A percentile compares a stretch with the other conserved stretches of the same genome.
Conservation (phyloP, 2,797 vertebrate genomes). For the Lates japonicus region DNA sequence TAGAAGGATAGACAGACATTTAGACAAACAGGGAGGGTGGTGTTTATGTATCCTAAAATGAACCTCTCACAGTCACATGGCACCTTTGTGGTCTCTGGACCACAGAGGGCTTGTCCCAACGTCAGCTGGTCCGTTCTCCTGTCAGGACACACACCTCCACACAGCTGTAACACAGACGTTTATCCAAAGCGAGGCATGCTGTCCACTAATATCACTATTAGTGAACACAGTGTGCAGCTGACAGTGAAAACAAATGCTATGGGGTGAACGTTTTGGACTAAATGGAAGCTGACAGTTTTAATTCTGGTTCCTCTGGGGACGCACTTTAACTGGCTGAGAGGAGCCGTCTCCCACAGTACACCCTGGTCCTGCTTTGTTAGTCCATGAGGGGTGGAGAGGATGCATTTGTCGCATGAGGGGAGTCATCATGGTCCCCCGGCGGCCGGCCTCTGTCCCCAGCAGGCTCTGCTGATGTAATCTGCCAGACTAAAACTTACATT, state of each 20-base stretch:
- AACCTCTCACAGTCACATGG: slow-evolving; percentile 75
- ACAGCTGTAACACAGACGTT: slow-evolving; percentile 64
- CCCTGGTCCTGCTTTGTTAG: slow-evolving; percentile 69
- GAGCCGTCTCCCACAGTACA: slow-evolving; percentile 63
- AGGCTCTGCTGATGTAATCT: slow-evolving; percentile 85
- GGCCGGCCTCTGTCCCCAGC: slow-evolving; percentile 80
- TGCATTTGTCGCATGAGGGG: slow-evolving; percentile 80
- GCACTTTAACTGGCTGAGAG: slow-evolving; percentile 73
- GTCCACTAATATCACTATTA: slow-evolving; percentile 77
- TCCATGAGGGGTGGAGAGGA: slow-evolving; percentile 69
- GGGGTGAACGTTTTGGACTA: slow-evolving; percentile 56
- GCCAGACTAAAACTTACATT: slow-evolving; percentile 85
- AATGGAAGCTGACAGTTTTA: slow-evolving; percentile 80
- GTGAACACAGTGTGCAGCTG: slow-evolving; percentile 57
- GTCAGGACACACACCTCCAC: slow-evolving; percentile 60
- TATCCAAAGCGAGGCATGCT: slow-evolving; percentile 74
- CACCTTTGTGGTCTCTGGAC: slow-evolving; percentile 67
- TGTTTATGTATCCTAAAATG: slow-evolving; percentile 81
- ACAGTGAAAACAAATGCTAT: slow-evolving; percentile 77
- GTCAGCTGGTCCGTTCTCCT: slow-evolving; percentile 53
- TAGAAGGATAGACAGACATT: slow-evolving; percentile 63
- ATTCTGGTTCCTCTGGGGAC: slow-evolving; percentile 74
- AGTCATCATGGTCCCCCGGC: slow-evolving; percentile 75
- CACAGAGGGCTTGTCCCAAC: slow-evolving; percentile 46
- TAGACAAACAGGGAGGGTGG: slow-evolving; percentile 70